Conservation (phyloP, 2,797 vertebrate genomes). For the Coendou prehensilis region DNA sequence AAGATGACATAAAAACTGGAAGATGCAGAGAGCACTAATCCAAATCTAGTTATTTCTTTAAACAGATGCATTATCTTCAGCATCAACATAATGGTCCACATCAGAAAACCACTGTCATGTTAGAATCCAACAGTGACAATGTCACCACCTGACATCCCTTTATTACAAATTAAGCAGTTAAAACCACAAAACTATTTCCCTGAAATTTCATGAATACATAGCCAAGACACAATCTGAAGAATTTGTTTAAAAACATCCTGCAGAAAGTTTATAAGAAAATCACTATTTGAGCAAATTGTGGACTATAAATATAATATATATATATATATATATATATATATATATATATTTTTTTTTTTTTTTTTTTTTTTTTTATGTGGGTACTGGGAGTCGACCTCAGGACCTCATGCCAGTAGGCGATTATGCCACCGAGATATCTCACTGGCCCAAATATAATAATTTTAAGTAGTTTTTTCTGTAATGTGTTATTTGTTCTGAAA, state of each 20-base stretch:
- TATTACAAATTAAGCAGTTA: constrained; percentile 89
- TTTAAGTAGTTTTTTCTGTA: constrained; percentile 91
- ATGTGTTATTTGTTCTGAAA: constrained; percentile 88
- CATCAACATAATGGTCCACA: constrained; percentile 91
- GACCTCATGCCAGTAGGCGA: no score
- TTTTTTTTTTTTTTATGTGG: no score
- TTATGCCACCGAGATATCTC: no score
- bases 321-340: constrained; percentile 77
- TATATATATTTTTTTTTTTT: no score
- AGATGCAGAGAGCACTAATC: constrained; percentile 91
- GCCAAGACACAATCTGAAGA: constrained; percentile 89
- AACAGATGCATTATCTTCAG: constrained; percentile 90
- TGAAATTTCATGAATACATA: constrained; percentile 89
- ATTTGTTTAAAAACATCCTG: constrained; percentile 89
- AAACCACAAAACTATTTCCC: constrained; percentile 89
- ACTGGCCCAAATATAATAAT: constrained; percentile 89
- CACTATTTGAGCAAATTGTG: constrained; percentile 91
- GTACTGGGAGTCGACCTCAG: no score
- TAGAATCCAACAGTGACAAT: constrained; percentile 93
- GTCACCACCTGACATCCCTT: constrained; percentile 88
- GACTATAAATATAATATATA: constrained; percentile 90
- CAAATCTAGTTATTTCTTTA: constrained; percentile 91
- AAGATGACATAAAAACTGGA: constrained; percentile 92
- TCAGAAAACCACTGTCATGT: constrained; percentile 92
- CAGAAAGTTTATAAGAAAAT: constrained; percentile 91